Evolutionary conservation across 2,888 invertebrate species (phyloP), one percentile per base, ranked within the genome.

Genomic region (Physocephala rufipes): DNA sequence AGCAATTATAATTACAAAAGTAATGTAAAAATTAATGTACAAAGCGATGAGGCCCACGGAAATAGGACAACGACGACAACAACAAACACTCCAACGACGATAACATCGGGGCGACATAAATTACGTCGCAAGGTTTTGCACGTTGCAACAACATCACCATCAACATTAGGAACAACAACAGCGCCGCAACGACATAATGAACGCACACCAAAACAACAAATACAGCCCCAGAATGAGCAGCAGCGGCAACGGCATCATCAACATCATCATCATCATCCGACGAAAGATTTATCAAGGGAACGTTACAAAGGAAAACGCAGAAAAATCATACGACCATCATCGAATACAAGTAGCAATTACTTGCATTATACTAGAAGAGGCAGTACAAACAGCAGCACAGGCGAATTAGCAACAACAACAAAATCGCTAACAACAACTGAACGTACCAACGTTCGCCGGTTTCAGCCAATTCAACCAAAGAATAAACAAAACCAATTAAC

Each of bases 81-180:
- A 71, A 66, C 76, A 67, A 16, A 74, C 76, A 72, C 76, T 16
- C 77, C 76, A 64, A 67, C 77, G 15, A 73, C 76, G 61, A 71
- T 77, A 69, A 65, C 67, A 53, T 73, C 69, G 21, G 53, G 77
- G 55, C 79, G 81, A 61, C 81, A 80, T 71, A 82, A 82, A 73
- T 73, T 79, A 72, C 79, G 82, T 24, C 78, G 82, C 63, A 81
- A 82, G 76, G 80, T 77, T 63, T n/a, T 61, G 12, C 3, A 55
- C 4, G 65, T 53, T 53, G 24, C 66, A 43, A 30, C 63, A 63
- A 43, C 24, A 24, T 15, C 26, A 24, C 26, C 47, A 63, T n/a
- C 53, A 30, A 64, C 63, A 43, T 4, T 47, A 63, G 30, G 19
- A 19, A 26, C 58, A 58, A 30, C 7, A 45, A 59, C 61, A 61